Base-by-base conservation (phyloP, 2,797 vertebrate species). In the Pantherophis alleghaniensis region DNA sequence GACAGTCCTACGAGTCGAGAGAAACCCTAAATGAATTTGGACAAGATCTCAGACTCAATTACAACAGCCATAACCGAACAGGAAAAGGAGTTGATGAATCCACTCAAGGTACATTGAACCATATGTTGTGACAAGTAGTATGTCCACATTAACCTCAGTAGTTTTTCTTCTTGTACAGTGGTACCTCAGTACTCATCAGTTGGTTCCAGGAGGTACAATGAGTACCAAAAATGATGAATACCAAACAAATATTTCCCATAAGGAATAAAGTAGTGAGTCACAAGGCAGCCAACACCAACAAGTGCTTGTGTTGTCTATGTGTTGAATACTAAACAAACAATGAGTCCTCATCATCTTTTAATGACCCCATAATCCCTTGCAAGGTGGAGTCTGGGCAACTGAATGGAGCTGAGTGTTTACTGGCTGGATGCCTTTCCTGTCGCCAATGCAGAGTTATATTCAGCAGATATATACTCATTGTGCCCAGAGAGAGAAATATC, bases 1-100 rank as follows among this genome's bases (percentile, higher is more conserved):
- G 98, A 93, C 98, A 98, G 95, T 98, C 99, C 16, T 99, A 99
- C 79, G 98, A 99, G 57, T 99, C 99, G 42, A 98, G 99, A 83
- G 99, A 99, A 98, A 99, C 98, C 91, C 98, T 99, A 87, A 99
- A 99, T 22, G 99, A 99, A 95, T 99, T 99, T 90, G 98, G 98
- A 12, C 99, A 99, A 86, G 99, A 99, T 94, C 98, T 99, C 3
- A 98, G 99, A 95, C 98, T 99, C 96, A 99, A 98, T 93, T 99
- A 99, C 7, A 98, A 98, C 56, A 99, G 98, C 94, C 99, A 99
- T 91, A 98, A 97, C 94, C 98, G 98, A 88, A 98, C 99, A 95
- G 98, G 98, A 96, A 98, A 98, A 97, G 98, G 96, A 96, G 98
- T 98, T 93, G 98, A 98, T 94, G 98, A 99, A 96, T 97, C 98